Base-by-base conservation (phyloP, 2,797 vertebrate species). In the Falco columbarius region DNA sequence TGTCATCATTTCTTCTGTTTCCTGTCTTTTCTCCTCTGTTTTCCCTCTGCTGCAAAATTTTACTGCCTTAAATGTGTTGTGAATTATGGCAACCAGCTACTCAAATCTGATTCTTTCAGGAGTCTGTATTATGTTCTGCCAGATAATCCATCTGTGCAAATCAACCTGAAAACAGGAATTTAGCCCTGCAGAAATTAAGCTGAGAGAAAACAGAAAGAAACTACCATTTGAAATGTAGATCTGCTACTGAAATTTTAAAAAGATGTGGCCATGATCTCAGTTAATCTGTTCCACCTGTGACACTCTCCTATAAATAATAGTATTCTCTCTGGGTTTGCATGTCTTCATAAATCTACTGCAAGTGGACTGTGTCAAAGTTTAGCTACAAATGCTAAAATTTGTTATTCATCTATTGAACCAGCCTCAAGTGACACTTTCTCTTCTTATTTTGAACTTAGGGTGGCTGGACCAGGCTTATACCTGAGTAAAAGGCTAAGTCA, bases 31-130 rank as follows among this genome's bases (percentile, higher is more conserved):
- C 34, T 81, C 77, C 73, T 70, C 36, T 93, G 6, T 76, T 74
- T 86, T 95, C 18, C 18, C 62, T 88, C 34, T 84, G 55, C 26
- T 87, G 38, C n/a, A 80, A 42, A 29, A 38, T 86, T 94, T 92
- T 83, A 49, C 56, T 94, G 67, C 74, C 54, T 90, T 42, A 92
- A 94, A 82, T 75, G 82, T 7, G 1, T 42, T 72, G 8, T 76
- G 81, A 95, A 85, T 95, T 90, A 82, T 21, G 34, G 46, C 52
- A 95, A 80, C 17, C 49, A 89, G 75, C 61, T 88, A 68, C 23
- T 67, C 88, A 96, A 94, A 96, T 51, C 63, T 80, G 82, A 75
- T 77, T 79, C 59, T 95, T 94, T 93, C 49, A 94, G 82, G 56
- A 65, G 22, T 58, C 81, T 61, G 1, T 73, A 55, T 76, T 81